Evolutionary conservation across 1,140 invertebrate species (phyloP).

Genomic region (Parapsyche elsis): DNA sequence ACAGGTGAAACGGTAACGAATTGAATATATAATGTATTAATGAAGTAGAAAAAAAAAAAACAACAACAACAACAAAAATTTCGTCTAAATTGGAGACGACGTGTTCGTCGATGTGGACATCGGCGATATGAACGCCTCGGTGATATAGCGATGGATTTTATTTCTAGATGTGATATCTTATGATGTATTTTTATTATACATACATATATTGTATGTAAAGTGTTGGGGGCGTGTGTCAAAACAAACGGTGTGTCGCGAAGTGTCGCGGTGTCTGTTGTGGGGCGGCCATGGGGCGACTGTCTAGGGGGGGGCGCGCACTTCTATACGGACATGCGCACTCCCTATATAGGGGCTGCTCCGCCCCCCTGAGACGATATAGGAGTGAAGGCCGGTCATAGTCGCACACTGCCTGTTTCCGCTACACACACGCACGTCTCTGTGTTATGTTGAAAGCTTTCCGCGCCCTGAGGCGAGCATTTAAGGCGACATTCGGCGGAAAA

Average conservation of each 20-base stretch:
- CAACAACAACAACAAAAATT: not conserved
- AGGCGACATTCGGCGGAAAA: too few species aligned
- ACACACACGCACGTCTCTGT: too few species aligned
- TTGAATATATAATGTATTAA: too few species aligned
- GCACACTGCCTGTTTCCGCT: not conserved
- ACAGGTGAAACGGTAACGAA: not conserved
- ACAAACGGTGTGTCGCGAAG: constrained; percentile 15
- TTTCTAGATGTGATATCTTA: too few species aligned
- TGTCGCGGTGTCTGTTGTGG: not conserved
- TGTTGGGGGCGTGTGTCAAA: constrained; percentile 16
- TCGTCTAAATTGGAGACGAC: too few species aligned
- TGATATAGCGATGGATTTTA: too few species aligned
- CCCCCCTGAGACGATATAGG: not conserved
- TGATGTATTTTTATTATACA: too few species aligned
- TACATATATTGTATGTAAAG: not conserved
- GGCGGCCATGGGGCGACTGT: constrained; percentile 13
- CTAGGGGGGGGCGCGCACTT: constrained; percentile 8
- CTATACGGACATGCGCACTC: constrained; percentile 34
- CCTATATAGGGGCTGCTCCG: not conserved
- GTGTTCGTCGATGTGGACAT: too few species aligned
- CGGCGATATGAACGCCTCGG: too few species aligned
- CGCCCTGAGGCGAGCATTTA: too few species aligned
- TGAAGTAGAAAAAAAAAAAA: not conserved
- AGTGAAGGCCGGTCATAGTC: constrained; percentile 36
- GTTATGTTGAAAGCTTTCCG: too few species aligned